Evolutionary conservation across 2,888 invertebrate genomes (phyloP), one percentile per base, ranked within the genome.

Genomic region (Teleogryllus oceanicus): DNA sequence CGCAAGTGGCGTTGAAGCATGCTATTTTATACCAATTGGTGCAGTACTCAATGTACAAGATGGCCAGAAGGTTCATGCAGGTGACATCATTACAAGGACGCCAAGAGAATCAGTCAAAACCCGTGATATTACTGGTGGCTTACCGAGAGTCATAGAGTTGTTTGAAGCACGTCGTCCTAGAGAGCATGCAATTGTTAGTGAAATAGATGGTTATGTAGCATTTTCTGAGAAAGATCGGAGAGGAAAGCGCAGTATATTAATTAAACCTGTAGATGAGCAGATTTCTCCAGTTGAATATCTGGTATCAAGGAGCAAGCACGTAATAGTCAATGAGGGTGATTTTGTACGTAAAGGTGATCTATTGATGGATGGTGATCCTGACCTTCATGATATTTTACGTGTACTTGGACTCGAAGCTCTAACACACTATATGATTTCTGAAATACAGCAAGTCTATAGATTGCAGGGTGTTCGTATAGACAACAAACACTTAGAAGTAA

Each of bases 401-500:
- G n/a, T 78, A 8, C 13, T 10, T 11, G 78, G 79, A 5, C 4
- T 50, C n/a, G 20, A 74, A 18, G 77, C 18, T 4, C 24, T 80
- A 16, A 5, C n/a, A 4, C 16, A 11, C 11, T 81, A 80, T 74
- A 11, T 81, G 11, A 20, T 80, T 11, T 77, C 76, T 10, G 78
- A 77, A 80, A 49, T 81, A 8, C 79, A 81, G 37, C 51, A 76
- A 11, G 78, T 81, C 50, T 81, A 81, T 62, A 77, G 79, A 80
- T 49, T 77, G 62, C 81, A 81, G 74, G 79, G 79, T 11, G 78
- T 80, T 11, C 16, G 74, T 12, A 80, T 81, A 74, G 74, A 79
- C 74, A 74, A 80, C 80, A 81, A 81, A 50, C 79, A 81, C 49
- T 62, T 81, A 49, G 81, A 80, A 50, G 50, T 81, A 13, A n/a